A percentile compares a stretch with the other conserved stretches of the same genome.
Conservation (phyloP, 2,113 vertebrate species). For the Osmerus mordax region DNA sequence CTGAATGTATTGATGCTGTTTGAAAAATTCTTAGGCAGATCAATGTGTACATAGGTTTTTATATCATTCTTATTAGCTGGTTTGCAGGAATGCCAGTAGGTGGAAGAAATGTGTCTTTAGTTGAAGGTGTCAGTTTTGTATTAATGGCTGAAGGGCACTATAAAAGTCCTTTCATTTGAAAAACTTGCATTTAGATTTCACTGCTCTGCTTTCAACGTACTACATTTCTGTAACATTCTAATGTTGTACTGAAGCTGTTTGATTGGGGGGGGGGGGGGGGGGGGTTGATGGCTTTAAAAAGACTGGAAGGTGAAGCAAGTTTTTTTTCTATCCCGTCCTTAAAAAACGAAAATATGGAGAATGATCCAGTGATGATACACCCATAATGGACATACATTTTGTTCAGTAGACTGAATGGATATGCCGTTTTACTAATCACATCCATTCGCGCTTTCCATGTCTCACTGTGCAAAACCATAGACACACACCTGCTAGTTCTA, state of each 20-base stretch:
- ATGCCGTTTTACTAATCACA: too few species aligned
- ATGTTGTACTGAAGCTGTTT: not conserved
- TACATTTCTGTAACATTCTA: not conserved
- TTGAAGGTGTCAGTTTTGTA: not conserved
- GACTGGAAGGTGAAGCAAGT: too few species aligned
- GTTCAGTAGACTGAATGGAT: too few species aligned
- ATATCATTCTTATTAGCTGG: constrained; percentile 30
- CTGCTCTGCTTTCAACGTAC: not conserved
- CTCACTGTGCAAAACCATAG: too few species aligned
- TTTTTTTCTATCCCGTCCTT: too few species aligned
- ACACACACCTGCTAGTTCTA: not conserved
- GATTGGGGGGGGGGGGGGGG: not conserved
- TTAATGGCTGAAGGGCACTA: not conserved
- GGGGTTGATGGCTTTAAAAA: too few species aligned
- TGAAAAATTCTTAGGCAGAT: constrained; percentile 18
- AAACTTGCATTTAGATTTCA: not conserved
- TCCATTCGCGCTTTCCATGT: too few species aligned
- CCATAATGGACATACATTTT: too few species aligned
- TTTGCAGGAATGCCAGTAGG: constrained; percentile 12
- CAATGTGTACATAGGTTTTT: constrained; percentile 61
- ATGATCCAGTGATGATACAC: too few species aligned
- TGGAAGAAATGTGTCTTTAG: not conserved
- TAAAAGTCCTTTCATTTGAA: constrained; percentile 20
- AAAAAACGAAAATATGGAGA: too few species aligned
- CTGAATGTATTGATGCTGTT: not conserved